These are phyloP conservation scores for Ladona fulva DNA, from an alignment of 1,140 invertebrate species.

Conservation along the genomic window DNA sequence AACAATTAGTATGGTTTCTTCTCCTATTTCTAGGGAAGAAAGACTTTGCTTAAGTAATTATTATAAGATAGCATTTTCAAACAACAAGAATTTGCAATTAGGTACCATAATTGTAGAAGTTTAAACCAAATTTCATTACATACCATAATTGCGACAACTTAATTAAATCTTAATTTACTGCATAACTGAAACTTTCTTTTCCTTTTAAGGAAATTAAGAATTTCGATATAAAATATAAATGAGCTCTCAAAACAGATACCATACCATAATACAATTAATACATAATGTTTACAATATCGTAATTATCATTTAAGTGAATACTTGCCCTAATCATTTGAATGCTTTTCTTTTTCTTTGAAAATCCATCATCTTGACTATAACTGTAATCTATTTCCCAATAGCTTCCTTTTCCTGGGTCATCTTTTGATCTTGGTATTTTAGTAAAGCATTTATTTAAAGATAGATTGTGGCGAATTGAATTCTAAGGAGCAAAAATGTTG, in stretches of 20 bases:
- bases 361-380: conserved; percentile 30
- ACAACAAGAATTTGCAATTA: not conserved
- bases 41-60: not conserved
- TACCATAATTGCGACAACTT: too few species aligned
- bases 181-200: too few species aligned
- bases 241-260: too few species aligned
- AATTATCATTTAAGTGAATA: not conserved
- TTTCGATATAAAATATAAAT: too few species aligned
- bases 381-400: conserved; percentile 52
- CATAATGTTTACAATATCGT: too few species aligned
- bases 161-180: too few species aligned
- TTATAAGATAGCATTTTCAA: not conserved
- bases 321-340: conserved; percentile 15
- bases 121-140: conserved; percentile 11
- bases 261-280: too few species aligned
- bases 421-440: conserved; percentile 51
- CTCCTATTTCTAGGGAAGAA: too few species aligned
- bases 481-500: conserved; percentile 23
- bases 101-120: not conserved
- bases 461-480: conserved; percentile 30
- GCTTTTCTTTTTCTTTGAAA: conserved; percentile 28
- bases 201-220: too few species aligned
- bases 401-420: conserved; percentile 53
- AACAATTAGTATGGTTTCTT: too few species aligned
- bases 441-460: conserved; percentile 44